Evolutionary conservation across 2,113 vertebrate species (phyloP).

Genomic region (Chamaea fasciata): DNA sequence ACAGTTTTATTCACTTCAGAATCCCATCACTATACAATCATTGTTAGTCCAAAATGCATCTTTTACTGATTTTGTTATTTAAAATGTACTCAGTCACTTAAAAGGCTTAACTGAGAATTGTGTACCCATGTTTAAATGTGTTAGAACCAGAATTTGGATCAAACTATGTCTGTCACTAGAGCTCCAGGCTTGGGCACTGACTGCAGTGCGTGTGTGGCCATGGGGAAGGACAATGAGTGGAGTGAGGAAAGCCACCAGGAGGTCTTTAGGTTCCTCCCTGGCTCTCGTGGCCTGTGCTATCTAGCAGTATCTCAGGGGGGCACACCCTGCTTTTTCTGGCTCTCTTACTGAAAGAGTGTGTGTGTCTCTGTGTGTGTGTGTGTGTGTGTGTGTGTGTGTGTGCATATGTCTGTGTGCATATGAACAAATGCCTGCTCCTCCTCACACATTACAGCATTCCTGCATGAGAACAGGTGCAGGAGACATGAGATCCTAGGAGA

Average conservation of each 20-base stretch:
- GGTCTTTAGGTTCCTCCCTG: neutral
- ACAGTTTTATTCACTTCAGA: neutral
- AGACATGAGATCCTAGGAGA: neutral
- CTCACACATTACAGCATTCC: neutral
- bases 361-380: neutral
- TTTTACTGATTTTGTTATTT: neutral
- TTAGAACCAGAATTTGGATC: neutral
- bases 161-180: neutral
- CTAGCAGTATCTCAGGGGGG: neutral
- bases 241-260: neutral
- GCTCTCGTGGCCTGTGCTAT: neutral
- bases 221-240: accelerated
- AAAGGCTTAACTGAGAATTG: neutral
- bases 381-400: neutral
- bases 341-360: neutral
- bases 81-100: neutral
- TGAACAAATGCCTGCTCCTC: neutral
- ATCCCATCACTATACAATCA: neutral
- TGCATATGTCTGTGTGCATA: too few species aligned
- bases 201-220: accelerated
- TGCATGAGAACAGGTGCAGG: neutral
- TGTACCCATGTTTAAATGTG: neutral
- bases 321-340: neutral
- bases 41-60: neutral
- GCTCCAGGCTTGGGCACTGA: neutral